phyloP scores from a whole-genome alignment of 2,797 vertebrate genomes.

The Aeoliscus strigatus region DNA sequence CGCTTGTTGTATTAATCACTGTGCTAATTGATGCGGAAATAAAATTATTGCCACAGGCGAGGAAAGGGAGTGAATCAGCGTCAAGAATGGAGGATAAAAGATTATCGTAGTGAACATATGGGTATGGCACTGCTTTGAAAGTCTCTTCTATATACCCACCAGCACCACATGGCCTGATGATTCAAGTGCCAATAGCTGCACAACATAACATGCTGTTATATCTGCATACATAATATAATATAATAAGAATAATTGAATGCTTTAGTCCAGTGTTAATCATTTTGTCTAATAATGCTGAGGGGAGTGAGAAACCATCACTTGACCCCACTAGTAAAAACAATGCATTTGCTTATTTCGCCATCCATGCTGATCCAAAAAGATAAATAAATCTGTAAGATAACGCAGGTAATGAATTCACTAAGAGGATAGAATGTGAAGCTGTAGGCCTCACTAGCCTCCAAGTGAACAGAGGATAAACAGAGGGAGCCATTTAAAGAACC shows the following conservation, averaged over 20 bases:
- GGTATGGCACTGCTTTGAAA: constrained; percentile 88
- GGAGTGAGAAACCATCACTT: no score
- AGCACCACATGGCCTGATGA: constrained; percentile 65
- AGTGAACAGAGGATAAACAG: constrained; percentile 51
- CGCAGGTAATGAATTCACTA: no score
- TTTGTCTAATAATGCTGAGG: no score
- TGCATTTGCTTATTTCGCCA: no score
- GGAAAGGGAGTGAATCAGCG: constrained; percentile 82
- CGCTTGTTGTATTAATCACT: constrained; percentile 99
- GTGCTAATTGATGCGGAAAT: constrained; percentile 99
- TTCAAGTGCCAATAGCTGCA: constrained; percentile 42
- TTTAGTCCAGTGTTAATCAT: no score
- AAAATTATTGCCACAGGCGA: constrained; percentile 96
- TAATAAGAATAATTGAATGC: no score
- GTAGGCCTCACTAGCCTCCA: constrained; percentile 34
- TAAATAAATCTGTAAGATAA: no score
- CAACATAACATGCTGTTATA: no score
- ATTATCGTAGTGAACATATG: constrained; percentile 90
- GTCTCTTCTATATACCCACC: constrained; percentile 71
- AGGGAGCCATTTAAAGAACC: constrained; percentile 62
- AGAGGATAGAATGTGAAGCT: constrained; percentile 52
- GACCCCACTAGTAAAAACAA: no score
- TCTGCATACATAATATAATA: no score
- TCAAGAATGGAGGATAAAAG: constrained; percentile 86
- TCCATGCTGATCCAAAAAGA: no score